These are phyloP conservation scores for Eulemur coronatus DNA, from an alignment of 2,797 vertebrate species.

Conservation along the genomic window DNA sequence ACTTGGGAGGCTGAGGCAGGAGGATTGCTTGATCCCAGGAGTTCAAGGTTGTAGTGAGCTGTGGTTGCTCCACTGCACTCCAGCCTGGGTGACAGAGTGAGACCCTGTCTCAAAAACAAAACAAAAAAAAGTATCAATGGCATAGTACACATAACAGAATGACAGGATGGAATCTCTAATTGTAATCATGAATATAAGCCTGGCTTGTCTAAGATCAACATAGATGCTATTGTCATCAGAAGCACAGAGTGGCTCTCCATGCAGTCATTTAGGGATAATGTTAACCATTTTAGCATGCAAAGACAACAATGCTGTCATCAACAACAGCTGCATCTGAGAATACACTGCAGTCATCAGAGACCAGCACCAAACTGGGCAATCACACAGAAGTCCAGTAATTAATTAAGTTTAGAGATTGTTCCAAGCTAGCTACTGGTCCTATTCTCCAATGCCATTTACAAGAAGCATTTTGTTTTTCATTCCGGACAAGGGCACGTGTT, in stretches of 20 bases:
- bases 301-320: conserved; percentile 44
- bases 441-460: neutral
- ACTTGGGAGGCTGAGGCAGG: neutral
- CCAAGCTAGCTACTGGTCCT: neutral
- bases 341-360: conserved; percentile 6
- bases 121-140: neutral
- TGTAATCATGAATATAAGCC: neutral
- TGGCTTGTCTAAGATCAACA: conserved; percentile 60
- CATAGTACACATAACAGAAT: neutral
- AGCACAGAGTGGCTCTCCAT: neutral
- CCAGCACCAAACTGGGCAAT: neutral
- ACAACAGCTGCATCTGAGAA: conserved; percentile 60
- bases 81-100: neutral
- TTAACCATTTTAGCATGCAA: conserved; percentile 27
- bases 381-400: conserved; percentile 22
- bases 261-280: conserved; percentile 63
- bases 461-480: neutral
- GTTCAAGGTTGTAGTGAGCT: neutral
- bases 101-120: neutral
- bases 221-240: conserved; percentile 47
- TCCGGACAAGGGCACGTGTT: neutral
- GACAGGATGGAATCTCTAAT: neutral
- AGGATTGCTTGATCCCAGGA: neutral
- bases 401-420: conserved; percentile 22
- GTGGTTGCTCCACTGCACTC: neutral